Percentiles rank a stretch among this genome's conserved stretches.
Conservation (phyloP, 2,888 invertebrate genomes). For the Heliconius aoede region DNA sequence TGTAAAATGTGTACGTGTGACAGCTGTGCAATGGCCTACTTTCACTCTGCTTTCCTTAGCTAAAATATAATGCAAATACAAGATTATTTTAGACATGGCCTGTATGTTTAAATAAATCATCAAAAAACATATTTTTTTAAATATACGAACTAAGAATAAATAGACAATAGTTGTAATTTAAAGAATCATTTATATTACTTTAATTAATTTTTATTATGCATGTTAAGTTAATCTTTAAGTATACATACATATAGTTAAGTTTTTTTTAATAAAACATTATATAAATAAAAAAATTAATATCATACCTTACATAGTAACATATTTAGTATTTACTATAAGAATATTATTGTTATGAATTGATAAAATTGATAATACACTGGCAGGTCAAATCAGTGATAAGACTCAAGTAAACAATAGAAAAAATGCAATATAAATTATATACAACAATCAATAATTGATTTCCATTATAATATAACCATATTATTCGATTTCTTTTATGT, state of each 20-base stretch:
- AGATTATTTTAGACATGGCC: constrained; percentile 10
- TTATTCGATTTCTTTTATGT: neutral
- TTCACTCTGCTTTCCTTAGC: constrained; percentile 48
- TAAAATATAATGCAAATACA: constrained; percentile 45
- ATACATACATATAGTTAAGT: neutral
- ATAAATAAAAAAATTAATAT: neutral
- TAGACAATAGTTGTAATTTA: neutral
- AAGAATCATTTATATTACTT: neutral
- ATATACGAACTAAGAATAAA: neutral
- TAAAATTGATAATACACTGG: neutral
- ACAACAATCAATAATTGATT: neutral
- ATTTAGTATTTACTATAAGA: neutral
- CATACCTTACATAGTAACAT: neutral
- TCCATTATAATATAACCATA: neutral
- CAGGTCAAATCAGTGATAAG: constrained; percentile 21
- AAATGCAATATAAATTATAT: constrained; percentile 11
- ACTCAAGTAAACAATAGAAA: constrained; percentile 7
- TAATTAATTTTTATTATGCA: neutral
- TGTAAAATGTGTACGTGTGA: neutral
- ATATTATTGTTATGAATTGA: constrained; percentile 1
- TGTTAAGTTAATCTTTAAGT: neutral
- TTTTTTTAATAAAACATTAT: no score
- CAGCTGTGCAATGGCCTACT: constrained; percentile 24
- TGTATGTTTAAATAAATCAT: neutral
- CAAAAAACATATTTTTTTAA: neutral